Conservation (phyloP, 2,888 invertebrate genomes). For the Cryptus viduatorius region DNA sequence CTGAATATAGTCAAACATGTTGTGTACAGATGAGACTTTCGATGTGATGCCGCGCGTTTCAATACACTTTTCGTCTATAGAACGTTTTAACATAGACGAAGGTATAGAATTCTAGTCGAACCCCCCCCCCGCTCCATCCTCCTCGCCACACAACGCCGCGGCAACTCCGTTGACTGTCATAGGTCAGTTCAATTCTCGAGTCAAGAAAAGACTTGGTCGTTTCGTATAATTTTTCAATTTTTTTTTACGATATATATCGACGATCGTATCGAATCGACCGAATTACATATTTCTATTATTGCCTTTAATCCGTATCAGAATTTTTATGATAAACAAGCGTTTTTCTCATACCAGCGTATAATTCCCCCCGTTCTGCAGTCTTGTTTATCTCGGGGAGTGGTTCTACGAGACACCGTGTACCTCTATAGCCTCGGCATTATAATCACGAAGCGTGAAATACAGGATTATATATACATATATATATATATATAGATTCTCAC, state of each 20-base stretch:
- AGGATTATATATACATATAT: not conserved
- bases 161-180: slow-evolving; percentile 1
- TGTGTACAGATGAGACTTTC: not conserved
- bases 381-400: slow-evolving; percentile 7
- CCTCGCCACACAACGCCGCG: not conserved
- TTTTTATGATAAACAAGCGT: not conserved
- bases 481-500: not conserved
- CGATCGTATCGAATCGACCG: too few species aligned
- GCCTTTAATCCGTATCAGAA: too few species aligned
- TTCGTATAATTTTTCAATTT: too few species aligned
- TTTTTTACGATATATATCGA: too few species aligned
- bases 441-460: not conserved
- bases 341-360: not conserved
- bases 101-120: too few species aligned
- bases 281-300: too few species aligned
- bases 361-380: not conserved
- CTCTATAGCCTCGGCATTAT: slow-evolving; percentile 8
- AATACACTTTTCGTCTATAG: not conserved
- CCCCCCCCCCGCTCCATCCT: too few species aligned
- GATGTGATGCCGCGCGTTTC: not conserved
- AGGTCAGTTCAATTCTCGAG: not conserved
- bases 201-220: too few species aligned
- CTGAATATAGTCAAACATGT: not conserved
- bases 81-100: not conserved
- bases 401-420: not conserved